Conservation (phyloP, 2,797 vertebrate species). For the Anas bernieri region DNA sequence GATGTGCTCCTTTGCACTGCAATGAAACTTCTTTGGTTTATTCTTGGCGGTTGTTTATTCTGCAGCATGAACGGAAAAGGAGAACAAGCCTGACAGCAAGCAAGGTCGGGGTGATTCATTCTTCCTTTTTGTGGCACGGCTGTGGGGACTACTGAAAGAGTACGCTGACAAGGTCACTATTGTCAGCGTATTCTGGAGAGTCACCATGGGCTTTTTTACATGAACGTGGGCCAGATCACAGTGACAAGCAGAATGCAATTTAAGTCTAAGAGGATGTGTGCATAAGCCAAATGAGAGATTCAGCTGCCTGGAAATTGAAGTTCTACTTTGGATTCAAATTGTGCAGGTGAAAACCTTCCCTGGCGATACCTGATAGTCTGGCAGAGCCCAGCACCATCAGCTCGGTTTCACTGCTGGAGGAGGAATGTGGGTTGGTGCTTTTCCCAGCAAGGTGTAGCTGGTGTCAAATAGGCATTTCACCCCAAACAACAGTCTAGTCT, state of each 20-base stretch:
- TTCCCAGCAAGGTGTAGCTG: rapidly evolving
- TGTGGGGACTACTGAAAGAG: rapidly evolving
- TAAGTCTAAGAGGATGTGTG: not conserved
- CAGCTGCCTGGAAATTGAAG: not conserved
- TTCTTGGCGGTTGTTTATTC: not conserved
- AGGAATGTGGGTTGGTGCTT: rapidly evolving
- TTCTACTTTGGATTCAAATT: not conserved
- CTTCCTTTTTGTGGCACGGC: not conserved
- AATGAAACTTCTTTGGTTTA: not conserved
- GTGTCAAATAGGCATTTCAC: not conserved
- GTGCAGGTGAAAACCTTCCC: not conserved
- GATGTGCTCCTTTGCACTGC: not conserved
- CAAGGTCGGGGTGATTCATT: not conserved
- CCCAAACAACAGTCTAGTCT: not conserved
- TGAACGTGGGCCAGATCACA: not conserved
- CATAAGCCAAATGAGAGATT: not conserved
- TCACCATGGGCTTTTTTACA: not conserved
- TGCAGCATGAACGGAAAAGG: not conserved
- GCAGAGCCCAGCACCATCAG: not conserved
- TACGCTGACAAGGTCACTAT: rapidly evolving
- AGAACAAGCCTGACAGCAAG: not conserved
- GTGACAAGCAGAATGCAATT: not conserved
- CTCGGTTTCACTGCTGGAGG: not conserved
- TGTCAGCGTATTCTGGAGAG: rapidly evolving
- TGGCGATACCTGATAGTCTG: not conserved